Evolutionary conservation across 2,797 vertebrate genomes (phyloP).

Genomic region (Protosalanx chinensis): DNA sequence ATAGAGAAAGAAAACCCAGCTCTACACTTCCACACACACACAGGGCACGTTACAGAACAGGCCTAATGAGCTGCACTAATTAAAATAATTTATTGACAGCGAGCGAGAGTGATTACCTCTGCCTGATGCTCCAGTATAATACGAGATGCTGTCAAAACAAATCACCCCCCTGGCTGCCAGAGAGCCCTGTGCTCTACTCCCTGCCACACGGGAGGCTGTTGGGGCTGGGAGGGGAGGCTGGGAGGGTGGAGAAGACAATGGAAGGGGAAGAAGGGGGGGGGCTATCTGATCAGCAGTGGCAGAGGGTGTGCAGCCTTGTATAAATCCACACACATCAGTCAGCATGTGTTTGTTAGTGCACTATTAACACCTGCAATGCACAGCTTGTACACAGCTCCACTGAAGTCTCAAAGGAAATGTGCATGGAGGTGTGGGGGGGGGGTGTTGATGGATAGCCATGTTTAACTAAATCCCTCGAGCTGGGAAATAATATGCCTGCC

Average conservation of each 20-base stretch:
- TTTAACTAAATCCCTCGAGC: slow-evolving; percentile 54
- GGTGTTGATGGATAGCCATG: slow-evolving; percentile 26
- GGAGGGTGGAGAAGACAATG: neutral
- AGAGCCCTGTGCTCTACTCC: slow-evolving; percentile 1
- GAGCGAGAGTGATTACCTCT: slow-evolving; percentile 70
- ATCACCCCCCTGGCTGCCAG: slow-evolving; percentile 57
- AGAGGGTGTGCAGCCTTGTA: neutral
- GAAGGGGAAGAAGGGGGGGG: neutral
- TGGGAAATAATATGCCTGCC: slow-evolving; percentile 49
- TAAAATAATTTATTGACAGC: slow-evolving; percentile 80
- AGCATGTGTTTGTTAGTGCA: neutral
- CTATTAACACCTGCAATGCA: neutral
- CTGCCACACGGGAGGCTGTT: neutral
- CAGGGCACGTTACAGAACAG: slow-evolving; percentile 63
- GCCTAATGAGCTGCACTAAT: slow-evolving; percentile 76
- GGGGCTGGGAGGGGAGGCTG: neutral
- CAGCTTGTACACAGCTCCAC: slow-evolving; percentile 3
- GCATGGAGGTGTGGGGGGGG: neutral
- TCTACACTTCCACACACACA: slow-evolving; percentile 33
- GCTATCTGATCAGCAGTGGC: neutral
- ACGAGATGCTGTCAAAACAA: slow-evolving; percentile 74
- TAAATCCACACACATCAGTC: neutral
- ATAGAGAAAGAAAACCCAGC: slow-evolving; percentile 21
- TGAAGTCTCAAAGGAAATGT: slow-evolving; percentile 1
- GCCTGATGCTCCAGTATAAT: slow-evolving; percentile 63